phyloP scores from a whole-genome alignment of 2,888 invertebrate species.

The Actias luna region DNA sequence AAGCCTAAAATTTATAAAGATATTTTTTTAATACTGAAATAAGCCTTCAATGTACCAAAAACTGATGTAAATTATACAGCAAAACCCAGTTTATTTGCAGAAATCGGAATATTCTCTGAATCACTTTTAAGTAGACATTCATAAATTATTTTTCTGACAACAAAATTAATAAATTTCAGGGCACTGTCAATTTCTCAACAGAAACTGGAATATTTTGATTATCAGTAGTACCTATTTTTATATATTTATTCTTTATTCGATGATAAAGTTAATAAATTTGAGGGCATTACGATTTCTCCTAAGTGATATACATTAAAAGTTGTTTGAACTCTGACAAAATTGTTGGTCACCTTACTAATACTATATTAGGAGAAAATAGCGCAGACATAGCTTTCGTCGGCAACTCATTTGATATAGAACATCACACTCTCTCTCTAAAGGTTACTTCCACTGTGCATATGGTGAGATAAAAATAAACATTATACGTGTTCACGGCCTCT shows the following conservation, averaged over 20 bases:
- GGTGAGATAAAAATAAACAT: neutral
- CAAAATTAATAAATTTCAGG: neutral
- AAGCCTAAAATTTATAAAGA: too few species aligned
- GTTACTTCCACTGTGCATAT: neutral
- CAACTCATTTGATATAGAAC: neutral
- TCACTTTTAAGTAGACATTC: neutral
- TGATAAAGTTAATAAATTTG: too few species aligned
- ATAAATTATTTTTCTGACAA: neutral
- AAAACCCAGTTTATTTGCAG: too few species aligned
- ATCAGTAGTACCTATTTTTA: too few species aligned
- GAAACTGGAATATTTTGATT: too few species aligned
- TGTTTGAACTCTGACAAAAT: neutral
- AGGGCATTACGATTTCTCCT: too few species aligned
- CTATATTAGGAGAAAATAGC: slow-evolving; percentile 6
- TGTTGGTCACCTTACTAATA: slow-evolving; percentile 4
- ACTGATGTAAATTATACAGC: too few species aligned
- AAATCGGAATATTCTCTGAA: neutral
- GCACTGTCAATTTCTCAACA: neutral
- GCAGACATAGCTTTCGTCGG: neutral
- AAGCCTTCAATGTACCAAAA: too few species aligned
- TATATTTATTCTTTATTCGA: too few species aligned
- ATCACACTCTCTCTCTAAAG: neutral
- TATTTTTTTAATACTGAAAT: too few species aligned
- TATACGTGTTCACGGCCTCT: neutral
- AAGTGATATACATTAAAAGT: too few species aligned